Evolutionary conservation across 2,113 vertebrate species (phyloP).

Genomic region (Mola mola): DNA sequence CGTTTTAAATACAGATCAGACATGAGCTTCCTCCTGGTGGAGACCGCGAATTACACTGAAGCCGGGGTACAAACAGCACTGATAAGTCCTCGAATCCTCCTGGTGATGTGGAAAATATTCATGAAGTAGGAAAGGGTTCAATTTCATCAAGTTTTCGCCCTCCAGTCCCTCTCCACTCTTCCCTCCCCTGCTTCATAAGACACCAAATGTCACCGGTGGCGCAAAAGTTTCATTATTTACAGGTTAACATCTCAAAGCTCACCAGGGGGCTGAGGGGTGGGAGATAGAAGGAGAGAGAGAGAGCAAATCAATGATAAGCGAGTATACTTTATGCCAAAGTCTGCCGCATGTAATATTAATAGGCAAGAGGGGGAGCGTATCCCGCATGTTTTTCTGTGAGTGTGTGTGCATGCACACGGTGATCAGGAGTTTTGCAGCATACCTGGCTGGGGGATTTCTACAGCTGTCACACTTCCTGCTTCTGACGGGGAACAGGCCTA

Average conservation of each 20-base stretch:
- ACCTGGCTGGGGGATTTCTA: conserved; percentile 71
- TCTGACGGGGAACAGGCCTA: conserved; percentile 60
- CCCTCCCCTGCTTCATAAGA: conserved; percentile 33
- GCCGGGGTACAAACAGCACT: conserved; percentile 34
- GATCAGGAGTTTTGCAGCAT: conserved; percentile 59
- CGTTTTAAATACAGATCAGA: conserved; percentile 44
- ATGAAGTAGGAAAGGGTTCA: conserved; percentile 60
- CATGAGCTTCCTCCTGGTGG: conserved; percentile 23
- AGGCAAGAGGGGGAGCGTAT: conserved; percentile 39
- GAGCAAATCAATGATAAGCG: conserved; percentile 72
- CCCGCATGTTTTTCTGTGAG: conserved; percentile 48
- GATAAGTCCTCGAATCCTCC: conserved; percentile 46
- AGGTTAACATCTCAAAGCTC: conserved; percentile 69
- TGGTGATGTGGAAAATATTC: conserved; percentile 62
- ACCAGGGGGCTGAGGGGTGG: conserved; percentile 16
- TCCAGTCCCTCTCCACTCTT: conserved; percentile 31
- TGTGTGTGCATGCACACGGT: conserved; percentile 31
- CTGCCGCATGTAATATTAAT: conserved; percentile 79
- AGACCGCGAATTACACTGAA: conserved; percentile 35
- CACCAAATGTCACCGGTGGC: conserved; percentile 68
- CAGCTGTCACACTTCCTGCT: conserved; percentile 75
- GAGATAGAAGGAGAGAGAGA: conserved; percentile 16
- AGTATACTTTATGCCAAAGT: conserved; percentile 68
- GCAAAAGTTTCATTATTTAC: conserved; percentile 75
- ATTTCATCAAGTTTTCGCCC: conserved; percentile 67